A percentile compares a stretch with the other conserved stretches of the same genome.
phyloP scores from a whole-genome alignment of 2,888 invertebrate species.

The Zelleria hepariella region DNA sequence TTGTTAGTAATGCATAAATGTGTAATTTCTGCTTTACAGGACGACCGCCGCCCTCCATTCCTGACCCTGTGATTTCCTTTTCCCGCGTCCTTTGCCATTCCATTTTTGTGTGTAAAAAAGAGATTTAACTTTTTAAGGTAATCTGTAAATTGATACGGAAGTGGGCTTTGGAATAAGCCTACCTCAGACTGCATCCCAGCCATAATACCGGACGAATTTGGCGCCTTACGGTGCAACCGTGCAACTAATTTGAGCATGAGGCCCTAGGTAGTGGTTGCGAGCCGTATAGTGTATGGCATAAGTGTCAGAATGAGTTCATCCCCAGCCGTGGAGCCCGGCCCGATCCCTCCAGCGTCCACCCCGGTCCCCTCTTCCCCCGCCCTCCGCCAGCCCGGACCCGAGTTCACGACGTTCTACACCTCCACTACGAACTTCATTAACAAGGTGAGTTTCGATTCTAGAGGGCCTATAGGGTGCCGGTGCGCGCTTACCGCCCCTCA shows the following conservation, averaged over 20 bases:
- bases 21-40: neutral
- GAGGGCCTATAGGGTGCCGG: neutral
- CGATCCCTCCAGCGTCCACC: constrained; percentile 48
- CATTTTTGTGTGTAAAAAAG: neutral
- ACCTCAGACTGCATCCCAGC: too few relatives aligned
- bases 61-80: neutral
- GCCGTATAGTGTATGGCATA: neutral
- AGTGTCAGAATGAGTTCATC: constrained; percentile 59
- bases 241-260: too few relatives aligned
- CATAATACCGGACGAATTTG: too few relatives aligned
- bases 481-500: too few relatives aligned
- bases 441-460: constrained; percentile 32
- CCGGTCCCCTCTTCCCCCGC: constrained; percentile 50
- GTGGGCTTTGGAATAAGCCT: too few relatives aligned
- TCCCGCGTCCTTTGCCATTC: neutral
- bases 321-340: constrained; percentile 62
- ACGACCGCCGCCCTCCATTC: neutral
- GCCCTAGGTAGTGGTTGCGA: too few relatives aligned
- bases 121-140: too few relatives aligned
- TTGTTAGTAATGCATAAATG: neutral
- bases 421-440: constrained; percentile 52
- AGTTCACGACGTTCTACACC: constrained; percentile 44
- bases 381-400: constrained; percentile 33
- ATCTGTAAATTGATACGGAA: too few relatives aligned
- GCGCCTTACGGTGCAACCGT: too few relatives aligned